Conservation (phyloP, 2,797 vertebrate species). For the Oryzias sinensis region DNA sequence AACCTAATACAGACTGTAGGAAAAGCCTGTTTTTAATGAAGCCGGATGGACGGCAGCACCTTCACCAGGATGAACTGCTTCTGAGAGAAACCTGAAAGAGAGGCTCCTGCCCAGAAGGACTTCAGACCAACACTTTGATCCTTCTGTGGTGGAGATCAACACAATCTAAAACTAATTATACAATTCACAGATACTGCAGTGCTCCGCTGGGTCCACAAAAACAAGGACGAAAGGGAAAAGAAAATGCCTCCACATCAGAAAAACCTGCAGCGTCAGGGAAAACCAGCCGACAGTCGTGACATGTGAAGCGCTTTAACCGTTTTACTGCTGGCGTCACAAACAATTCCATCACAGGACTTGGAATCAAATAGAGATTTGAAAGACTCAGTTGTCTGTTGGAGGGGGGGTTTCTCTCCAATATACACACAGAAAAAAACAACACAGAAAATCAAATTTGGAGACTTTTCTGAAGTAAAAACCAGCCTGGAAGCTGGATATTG, state of each 20-base stretch:
- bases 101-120: slow-evolving; percentile 29
- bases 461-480: no score
- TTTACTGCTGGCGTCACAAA: no score
- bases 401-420: no score
- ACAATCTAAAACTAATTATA: slow-evolving; percentile 24
- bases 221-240: slow-evolving; percentile 28
- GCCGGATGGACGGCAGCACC: slow-evolving; percentile 6
- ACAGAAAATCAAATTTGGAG: no score
- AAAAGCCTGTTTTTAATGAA: slow-evolving; percentile 2
- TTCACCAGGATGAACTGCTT: slow-evolving; percentile 30
- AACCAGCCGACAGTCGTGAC: neutral
- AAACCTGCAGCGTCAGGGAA: neutral
- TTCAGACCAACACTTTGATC: slow-evolving; percentile 44
- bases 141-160: slow-evolving; percentile 36
- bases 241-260: slow-evolving; percentile 28
- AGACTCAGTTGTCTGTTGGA: no score
- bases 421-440: no score
- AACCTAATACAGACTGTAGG: slow-evolving; percentile 10
- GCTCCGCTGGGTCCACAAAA: slow-evolving; percentile 21
- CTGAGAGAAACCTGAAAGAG: slow-evolving; percentile 31
- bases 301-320: no score
- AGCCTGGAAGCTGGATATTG: no score
- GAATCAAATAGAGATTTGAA: no score
- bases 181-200: slow-evolving; percentile 37
- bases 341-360: no score